phyloP scores from a whole-genome alignment of 2,113 vertebrate species.

The Apodemus speciosus region DNA sequence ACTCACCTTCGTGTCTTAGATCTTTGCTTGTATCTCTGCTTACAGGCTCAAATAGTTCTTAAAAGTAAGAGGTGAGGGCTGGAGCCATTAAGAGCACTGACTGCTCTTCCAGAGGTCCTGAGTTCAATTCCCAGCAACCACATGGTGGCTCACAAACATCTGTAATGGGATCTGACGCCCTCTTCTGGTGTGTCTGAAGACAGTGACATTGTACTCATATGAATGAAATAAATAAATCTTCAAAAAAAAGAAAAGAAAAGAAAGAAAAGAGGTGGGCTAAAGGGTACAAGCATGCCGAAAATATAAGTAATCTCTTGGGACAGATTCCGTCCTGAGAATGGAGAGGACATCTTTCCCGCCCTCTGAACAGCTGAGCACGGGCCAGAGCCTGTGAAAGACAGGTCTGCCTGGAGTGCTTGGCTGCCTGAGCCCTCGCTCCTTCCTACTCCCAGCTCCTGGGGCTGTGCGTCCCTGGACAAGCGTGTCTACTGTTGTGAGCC shows the following conservation, averaged over 20 bases:
- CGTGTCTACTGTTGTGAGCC: background rate
- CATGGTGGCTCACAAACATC: too few species aligned
- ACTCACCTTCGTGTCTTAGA: background rate
- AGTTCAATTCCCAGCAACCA: too few species aligned
- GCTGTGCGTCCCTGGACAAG: background rate
- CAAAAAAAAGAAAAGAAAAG: too few species aligned
- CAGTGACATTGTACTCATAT: too few species aligned
- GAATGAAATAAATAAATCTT: too few species aligned
- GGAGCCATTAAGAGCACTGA: too few species aligned
- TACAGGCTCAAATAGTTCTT: slow-evolving; percentile 23
- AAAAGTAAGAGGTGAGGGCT: background rate
- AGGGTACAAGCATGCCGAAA: background rate
- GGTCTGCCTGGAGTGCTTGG: accelerated
- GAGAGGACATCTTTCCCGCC: background rate
- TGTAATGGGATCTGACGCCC: too few species aligned
- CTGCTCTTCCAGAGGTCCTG: too few species aligned
- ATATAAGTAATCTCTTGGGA: background rate
- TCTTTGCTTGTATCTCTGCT: background rate
- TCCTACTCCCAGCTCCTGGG: background rate
- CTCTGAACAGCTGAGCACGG: background rate
- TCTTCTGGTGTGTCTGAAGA: too few species aligned
- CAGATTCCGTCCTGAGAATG: slow-evolving; percentile 48
- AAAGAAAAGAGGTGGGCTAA: background rate
- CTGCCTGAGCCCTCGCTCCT: background rate
- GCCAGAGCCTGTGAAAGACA: background rate